Conservation (phyloP, 2,113 vertebrate genomes). For the Sylvilagus bachmani region DNA sequence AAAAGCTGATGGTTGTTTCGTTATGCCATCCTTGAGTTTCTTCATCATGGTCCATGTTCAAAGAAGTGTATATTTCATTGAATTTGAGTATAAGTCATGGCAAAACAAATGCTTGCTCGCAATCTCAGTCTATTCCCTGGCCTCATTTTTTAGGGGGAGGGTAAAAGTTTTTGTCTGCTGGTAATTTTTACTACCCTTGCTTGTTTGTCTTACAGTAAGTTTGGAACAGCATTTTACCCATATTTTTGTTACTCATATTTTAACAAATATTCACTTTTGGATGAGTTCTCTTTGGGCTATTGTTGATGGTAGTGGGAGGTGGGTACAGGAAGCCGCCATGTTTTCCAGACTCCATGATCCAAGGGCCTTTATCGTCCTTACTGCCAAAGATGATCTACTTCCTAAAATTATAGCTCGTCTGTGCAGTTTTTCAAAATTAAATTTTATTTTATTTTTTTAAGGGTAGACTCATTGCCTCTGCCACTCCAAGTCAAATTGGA, state of each 20-base stretch:
- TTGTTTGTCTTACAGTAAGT: not conserved
- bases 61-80: not conserved
- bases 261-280: not conserved
- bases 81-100: not conserved
- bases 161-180: not conserved
- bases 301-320: not conserved
- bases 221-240: not conserved
- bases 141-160: not conserved
- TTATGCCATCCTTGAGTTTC: not conserved
- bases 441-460: not conserved
- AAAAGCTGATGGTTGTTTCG: not conserved
- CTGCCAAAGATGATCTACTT: not conserved
- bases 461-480: not conserved
- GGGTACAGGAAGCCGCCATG: not conserved
- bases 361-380: not conserved
- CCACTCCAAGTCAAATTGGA: slow-evolving; percentile 19
- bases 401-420: slow-evolving; percentile 19
- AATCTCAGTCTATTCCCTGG: not conserved
- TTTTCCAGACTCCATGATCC: not conserved
- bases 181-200: not conserved
- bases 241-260: not conserved
- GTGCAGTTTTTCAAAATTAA: not conserved
- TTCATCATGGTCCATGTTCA: not conserved
- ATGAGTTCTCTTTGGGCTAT: not conserved
- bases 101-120: not conserved